phyloP scores from a whole-genome alignment of 2,888 invertebrate species.

The Meiosimyza decipiens region DNA sequence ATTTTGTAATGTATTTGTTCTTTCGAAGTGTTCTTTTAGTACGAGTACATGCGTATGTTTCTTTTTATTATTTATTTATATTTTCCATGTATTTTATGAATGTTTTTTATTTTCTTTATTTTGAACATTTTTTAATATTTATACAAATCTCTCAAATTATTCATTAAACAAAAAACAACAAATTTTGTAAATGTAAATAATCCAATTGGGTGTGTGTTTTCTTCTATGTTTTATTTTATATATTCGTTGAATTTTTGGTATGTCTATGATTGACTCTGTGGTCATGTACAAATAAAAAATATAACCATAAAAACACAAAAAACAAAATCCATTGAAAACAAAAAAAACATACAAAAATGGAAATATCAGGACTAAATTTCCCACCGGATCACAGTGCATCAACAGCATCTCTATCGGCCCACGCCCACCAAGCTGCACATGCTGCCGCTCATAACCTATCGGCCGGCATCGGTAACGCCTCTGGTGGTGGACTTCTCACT shows the following conservation, averaged over 20 bases:
- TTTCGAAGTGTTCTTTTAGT: constrained; percentile 33
- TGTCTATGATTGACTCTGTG: constrained; percentile 66
- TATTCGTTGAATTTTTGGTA: constrained; percentile 68
- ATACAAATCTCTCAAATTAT: constrained; percentile 22
- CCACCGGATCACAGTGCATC: constrained; percentile 67
- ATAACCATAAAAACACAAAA: constrained; percentile 57
- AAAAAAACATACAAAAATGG: constrained; percentile 58
- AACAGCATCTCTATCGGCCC: constrained; percentile 60
- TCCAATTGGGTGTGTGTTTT: constrained; percentile 68
- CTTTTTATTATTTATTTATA: constrained; percentile 24
- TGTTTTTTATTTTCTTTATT: constrained; percentile 22
- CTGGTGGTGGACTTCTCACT: constrained; percentile 69
- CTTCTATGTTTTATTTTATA: constrained; percentile 67
- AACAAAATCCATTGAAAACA: constrained; percentile 54
- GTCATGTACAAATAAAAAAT: constrained; percentile 62
- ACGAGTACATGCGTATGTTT: constrained; percentile 26
- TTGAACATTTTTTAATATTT: not conserved
- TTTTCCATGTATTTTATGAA: constrained; percentile 31
- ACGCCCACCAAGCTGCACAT: constrained; percentile 40
- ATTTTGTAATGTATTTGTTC: constrained; percentile 35
- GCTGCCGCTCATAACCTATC: constrained; percentile 42
- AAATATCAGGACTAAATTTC: constrained; percentile 67
- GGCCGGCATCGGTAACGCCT: constrained; percentile 58
- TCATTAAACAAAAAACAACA: constrained; percentile 43
- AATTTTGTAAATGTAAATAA: constrained; percentile 67